Base-by-base conservation (phyloP, 2,797 vertebrate genomes). In the Scleropages formosus region DNA sequence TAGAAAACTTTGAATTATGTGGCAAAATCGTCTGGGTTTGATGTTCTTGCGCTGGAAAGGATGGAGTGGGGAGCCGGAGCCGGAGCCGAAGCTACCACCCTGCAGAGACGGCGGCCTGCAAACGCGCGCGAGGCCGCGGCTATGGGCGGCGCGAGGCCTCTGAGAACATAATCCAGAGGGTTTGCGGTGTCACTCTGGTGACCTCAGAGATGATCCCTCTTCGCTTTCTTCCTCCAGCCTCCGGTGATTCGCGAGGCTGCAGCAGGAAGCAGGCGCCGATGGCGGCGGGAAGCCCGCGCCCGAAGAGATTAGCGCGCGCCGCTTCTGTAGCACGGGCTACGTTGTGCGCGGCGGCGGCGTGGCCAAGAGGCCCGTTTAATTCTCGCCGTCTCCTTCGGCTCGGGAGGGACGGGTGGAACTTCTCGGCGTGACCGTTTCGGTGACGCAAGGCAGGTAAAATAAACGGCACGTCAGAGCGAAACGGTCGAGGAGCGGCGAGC, bases 121-220 rank as follows among this genome's bases (percentile, higher is more conserved):
- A 27, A 27, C n/a, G 53, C 15, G 39, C 39, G 44, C 31, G 66
- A 22, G 44, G 8, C n/a, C 44, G 18, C 20, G 31, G 65, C 47
- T 47, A n/a, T 68, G 44, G 39, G 31, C 60, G 15, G 39, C n/a
- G 20, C 9, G 13, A 11, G 4, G 12, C 18, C 58, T 44, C 13
- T 22, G 27, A 24, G 39, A 46, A 13, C 39, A 61, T n/a, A 58
- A 61, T 24, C n/a, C 20, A 46, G 12, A 60, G 39, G 27, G 53
- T 44, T 73, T 20, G 26, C 46, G 60, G 3, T 22, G 39, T n/a
- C 31, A 59, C 20, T 44, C 61, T n/a, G 31, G 20, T 61, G 56
- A 60, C 51, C 10, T 73, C 59, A 60, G 44, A 72, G 70, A 60
- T 46, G 18, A 59, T 31, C 24, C 16, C 8, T 53, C 47, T 58